Evolutionary conservation across 1,140 invertebrate genomes (phyloP).

Genomic region (Aporrectodea caliginosa): DNA sequence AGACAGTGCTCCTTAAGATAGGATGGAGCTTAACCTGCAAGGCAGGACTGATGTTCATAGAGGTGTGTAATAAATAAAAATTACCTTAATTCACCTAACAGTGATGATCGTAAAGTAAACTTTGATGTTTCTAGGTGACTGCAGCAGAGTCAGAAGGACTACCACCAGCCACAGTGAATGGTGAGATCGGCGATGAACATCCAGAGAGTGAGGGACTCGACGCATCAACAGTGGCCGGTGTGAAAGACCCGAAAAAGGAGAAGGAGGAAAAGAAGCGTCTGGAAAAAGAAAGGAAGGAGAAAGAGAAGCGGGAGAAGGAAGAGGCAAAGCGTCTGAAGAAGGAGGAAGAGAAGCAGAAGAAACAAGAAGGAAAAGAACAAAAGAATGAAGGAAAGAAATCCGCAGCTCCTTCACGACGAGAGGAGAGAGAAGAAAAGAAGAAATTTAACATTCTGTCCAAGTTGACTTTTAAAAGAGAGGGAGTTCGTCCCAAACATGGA

Average conservation of each 20-base stretch:
- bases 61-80: no score
- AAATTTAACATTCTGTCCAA: conserved; percentile 9
- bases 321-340: conserved; percentile 20
- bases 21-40: no score
- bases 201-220: no score
- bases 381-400: conserved; percentile 4
- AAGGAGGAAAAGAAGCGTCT: conserved; percentile 31
- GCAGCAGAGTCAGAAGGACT: no score
- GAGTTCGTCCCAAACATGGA: conserved; percentile 12
- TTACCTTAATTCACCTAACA: no score
- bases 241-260: conserved; percentile 6
- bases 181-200: no score
- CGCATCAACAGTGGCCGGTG: not conserved
- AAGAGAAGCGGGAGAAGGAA: conserved; percentile 30
- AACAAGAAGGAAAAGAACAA: not conserved
- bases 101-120: no score
- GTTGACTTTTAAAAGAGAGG: not conserved
- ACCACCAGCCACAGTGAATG: no score
- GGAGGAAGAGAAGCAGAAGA: conserved; percentile 27
- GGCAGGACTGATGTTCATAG: no score
- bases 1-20: no score
- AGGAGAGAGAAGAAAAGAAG: conserved; percentile 1
- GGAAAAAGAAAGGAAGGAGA: conserved; percentile 31
- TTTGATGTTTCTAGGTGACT: no score
- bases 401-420: not conserved